Evolutionary conservation across 2,888 invertebrate genomes (phyloP), one percentile per base, ranked within the genome.

Genomic region (Carabus problematicus): DNA sequence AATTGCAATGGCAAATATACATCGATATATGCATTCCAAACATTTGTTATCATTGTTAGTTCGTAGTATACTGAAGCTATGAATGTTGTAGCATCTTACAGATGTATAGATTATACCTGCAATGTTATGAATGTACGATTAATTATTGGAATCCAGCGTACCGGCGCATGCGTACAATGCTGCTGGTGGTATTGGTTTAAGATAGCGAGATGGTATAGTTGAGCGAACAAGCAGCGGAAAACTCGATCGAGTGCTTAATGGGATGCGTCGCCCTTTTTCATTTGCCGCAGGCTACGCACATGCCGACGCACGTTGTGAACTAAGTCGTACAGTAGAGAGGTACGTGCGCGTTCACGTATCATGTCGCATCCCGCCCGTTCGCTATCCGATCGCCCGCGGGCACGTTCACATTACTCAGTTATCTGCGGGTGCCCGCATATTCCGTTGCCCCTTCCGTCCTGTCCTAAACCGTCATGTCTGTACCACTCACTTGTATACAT

Each of bases 251-350:
- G 19, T 19, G 19, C 43, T 9, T 61, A 61, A 61, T 61, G 43
- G 43, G 47, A n/a, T 59, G 59, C 42, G 39, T 40, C 18, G 61
- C 45, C 61, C 61, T 61, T 61, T 61, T 61, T 61, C 16, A 19
- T 16, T 11, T 52, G 19, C 61, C 61, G 16, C 16, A 45, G 61
- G 61, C 61, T 19, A 45, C 61, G 61, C 45, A 61, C 61, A 61
- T 61, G 61, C 45, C 43, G 45, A 19, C 8, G 29, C 29, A 29
- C 6, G 29, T 6, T 29, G 29, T 29, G 29, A 29, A 29, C 29
- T 29, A 29, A 29, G 29, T 29, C 29, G 2, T 52, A 18, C 52
- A 19, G 12, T 14, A 52, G 52, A 52, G 19, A 52, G 19, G 16
- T 29, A 29, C 18, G 8, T 16, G 11, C 14, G 14, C 9, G 52